These are phyloP conservation scores for Habropoda laboriosa DNA, from an alignment of 1,140 invertebrate species.

Conservation along the genomic window DNA sequence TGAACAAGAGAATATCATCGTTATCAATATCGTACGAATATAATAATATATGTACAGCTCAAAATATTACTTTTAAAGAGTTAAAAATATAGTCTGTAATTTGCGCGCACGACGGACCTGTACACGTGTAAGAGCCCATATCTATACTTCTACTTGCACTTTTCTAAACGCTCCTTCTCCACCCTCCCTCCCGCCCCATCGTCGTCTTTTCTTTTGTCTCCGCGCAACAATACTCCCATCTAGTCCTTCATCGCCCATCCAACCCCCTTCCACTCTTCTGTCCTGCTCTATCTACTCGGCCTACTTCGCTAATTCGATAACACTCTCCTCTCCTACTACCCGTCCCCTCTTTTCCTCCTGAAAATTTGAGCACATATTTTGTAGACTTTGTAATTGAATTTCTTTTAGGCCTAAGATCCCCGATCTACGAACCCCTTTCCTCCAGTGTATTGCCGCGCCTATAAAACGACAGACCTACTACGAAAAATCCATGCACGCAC, in stretches of 20 bases:
- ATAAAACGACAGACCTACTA: conserved; percentile 7
- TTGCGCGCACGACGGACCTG: conserved; percentile 79
- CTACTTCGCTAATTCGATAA: neutral
- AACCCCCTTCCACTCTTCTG: neutral
- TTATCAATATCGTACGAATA: conserved; percentile 74
- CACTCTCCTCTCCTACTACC: neutral
- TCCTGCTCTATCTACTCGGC: conserved; percentile 24
- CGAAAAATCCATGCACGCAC: neutral
- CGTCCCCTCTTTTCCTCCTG: neutral
- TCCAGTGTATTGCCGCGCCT: neutral
- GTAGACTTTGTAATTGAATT: conserved; percentile 64
- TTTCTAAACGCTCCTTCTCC: conserved; percentile 40
- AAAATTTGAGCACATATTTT: conserved; percentile 64
- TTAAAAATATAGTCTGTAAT: conserved; percentile 82
- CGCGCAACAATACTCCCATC: neutral
- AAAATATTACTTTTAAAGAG: conserved; percentile 81
- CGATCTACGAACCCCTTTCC: conserved; percentile 5
- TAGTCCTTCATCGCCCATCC: neutral
- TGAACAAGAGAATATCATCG: conserved; percentile 75
- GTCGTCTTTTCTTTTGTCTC: neutral
- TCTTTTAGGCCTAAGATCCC: conserved; percentile 68
- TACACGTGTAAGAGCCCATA: conserved; percentile 68
- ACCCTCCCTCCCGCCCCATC: neutral
- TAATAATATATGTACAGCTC: conserved; percentile 74
- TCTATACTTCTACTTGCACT: conserved; percentile 62